Evolutionary conservation across 1,140 invertebrate genomes (phyloP), one percentile per base, ranked within the genome.

Genomic region (Drosophila arawakana): DNA sequence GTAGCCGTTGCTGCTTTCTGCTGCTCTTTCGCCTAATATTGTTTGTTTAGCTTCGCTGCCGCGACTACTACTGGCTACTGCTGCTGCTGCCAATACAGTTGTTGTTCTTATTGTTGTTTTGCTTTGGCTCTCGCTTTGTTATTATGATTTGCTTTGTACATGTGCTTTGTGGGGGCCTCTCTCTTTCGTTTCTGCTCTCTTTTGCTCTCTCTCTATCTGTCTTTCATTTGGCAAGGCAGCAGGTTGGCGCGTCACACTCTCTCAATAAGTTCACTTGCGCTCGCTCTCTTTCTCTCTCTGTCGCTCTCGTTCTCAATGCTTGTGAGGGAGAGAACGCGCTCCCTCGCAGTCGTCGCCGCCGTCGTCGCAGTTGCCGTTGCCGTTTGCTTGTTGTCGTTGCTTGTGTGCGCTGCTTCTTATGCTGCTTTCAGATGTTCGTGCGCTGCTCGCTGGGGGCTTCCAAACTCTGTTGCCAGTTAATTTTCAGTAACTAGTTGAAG

Each of bases 401-500:
- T 55, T 58, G 65, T 57, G 57, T 13, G 49, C 55, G 55, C 50
- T 60, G 62, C 58, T 73, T 52, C 74, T 60, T 60, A 57, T 75
- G 72, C 72, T 74, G 75, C 63, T 84, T 61, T 72, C 69, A 78
- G 73, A 76, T 73, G 73, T 66, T 76, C 79, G 81, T 74, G 66
- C 54, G 72, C 58, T 73, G 74, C 76, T 75, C 72, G 55, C 79
- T 82, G 78, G 80, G 77, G 76, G 69, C 77, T 72, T 88, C 73
- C 65, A 88, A 85, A 82, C 83, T 88, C 73, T 82, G 82, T 80
- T 86, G 82, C 69, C 83, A 88, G 84, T 88, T 88, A 88, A 88
- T 88, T 89, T 88, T 89, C 74, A 80, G 84, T 88, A 80, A 84
- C 84, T 89, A 89, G 80, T 83, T 88, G 84, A 89, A 88, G 84